phyloP scores from a whole-genome alignment of 2,113 vertebrate species.

The Gobius niger region DNA sequence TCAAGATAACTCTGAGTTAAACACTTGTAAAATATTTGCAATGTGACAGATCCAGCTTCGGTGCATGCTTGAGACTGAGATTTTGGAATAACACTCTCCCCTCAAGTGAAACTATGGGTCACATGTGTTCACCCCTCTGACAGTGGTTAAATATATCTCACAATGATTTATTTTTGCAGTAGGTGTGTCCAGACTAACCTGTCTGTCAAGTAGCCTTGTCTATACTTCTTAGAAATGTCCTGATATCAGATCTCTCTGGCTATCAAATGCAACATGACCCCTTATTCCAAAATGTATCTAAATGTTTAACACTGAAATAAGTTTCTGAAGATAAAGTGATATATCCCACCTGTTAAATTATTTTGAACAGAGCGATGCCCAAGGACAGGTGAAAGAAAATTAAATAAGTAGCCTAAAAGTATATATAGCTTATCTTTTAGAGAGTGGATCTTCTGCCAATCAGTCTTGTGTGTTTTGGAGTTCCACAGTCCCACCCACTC shows the following conservation, averaged over 20 bases:
- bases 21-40: not conserved
- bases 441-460: too few relatives aligned
- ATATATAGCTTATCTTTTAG: too few relatives aligned
- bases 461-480: too few relatives aligned
- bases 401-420: too few relatives aligned
- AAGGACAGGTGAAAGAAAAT: too few relatives aligned
- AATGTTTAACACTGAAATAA: not conserved
- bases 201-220: not conserved
- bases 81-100: not conserved
- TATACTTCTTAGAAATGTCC: conserved; percentile 7
- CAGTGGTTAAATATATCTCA: not conserved
- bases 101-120: not conserved
- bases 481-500: too few relatives aligned
- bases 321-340: not conserved
- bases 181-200: conserved; percentile 12
- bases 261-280: not conserved
- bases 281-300: not conserved
- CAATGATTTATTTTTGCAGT: not conserved
- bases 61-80: not conserved
- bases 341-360: too few relatives aligned
- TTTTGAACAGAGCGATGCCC: too few relatives aligned
- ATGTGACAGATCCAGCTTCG: not conserved
- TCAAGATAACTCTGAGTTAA: not conserved
- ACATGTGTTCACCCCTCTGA: not conserved
- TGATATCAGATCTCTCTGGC: not conserved